A percentile compares a stretch with the other conserved stretches of the same genome.
These are phyloP conservation scores for Sebastes kiyomatsui DNA, from an alignment of 2,797 vertebrate genomes.

Conservation along the genomic window DNA sequence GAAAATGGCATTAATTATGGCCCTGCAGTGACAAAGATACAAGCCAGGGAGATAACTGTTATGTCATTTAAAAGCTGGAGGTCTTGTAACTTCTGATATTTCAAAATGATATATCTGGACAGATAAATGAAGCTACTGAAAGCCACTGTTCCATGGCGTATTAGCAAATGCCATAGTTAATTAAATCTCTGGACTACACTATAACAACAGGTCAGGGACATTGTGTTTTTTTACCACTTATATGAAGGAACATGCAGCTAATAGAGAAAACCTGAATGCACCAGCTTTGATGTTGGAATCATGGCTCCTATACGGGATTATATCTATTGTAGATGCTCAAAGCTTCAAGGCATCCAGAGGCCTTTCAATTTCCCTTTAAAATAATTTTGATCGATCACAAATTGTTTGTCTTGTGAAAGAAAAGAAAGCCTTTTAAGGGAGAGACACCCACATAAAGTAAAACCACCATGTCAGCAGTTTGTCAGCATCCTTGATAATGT, in stretches of 20 bases:
- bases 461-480: not conserved
- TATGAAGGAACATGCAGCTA: not conserved
- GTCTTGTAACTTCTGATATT: not conserved
- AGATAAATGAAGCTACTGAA: not conserved
- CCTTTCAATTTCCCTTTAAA: not conserved
- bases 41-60: not conserved
- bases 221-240: not conserved
- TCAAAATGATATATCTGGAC: not conserved
- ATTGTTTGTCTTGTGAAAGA: not conserved
- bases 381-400: not conserved
- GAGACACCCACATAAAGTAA: not conserved
- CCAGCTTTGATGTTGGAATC: not conserved
- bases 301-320: not conserved
- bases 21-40: slow-evolving; percentile 23
- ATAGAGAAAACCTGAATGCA: not conserved
- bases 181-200: not conserved
- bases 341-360: not conserved
- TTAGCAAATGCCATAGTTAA: not conserved
- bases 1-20: slow-evolving; percentile 67
- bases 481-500: not conserved
- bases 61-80: not conserved
- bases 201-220: not conserved
- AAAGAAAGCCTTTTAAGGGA: not conserved
- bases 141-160: not conserved
- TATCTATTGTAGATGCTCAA: not conserved